Base-by-base conservation (phyloP, 1,140 invertebrate genomes). In the Conus betulinus region DNA sequence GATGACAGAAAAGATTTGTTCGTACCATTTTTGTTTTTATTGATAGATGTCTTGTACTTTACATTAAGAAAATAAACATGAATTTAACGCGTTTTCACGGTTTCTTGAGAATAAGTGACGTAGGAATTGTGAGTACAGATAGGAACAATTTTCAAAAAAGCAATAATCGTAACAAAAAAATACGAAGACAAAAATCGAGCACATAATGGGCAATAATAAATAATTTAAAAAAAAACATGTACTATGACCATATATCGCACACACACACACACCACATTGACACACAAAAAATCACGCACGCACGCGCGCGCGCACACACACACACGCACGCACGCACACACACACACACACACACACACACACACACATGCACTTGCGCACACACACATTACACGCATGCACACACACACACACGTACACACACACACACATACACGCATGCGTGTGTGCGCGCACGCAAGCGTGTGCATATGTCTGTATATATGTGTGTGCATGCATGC, bases 101-200 rank as follows among this genome's bases (percentile, higher is more conserved):
- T 67, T 79, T 79, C 88, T 88, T 60, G 60, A 84, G 87, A 55
- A 85, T 85, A 85, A 76, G 52, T 57, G 55, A n/a, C 8, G 85
- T 57, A 15, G 67, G 23, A 20, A 52, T 25, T 71, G 67, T 83
- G 25, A 57, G 25, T n/a, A 87, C 53, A 82, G 52, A 71, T 55
- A 78, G 27, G 83, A 81, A 89, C 78, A 74, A n/a, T 60, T 27
- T 39, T 39, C 39, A 84, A 79, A 51, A 88, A n/a, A 67, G n/a
- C n/a, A n/a, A n/a, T n/a, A n/a, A n/a, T n/a, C n/a, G n/a, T n/a
- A n/a, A n/a, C n/a, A n/a, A n/a, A n/a, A n/a, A n/a, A 81, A 89
- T 76, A 57, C 1, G 17, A 63, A n/a, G 57, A 55, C 67, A 76
- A 11, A 86, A 89, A 86, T 25, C 5, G 17, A 76, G 23, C 85